Percentiles rank a stretch among this genome's conserved stretches.
These are phyloP conservation scores for Diplodus puntazzo DNA, from an alignment of 2,797 vertebrate species.

Conservation along the genomic window DNA sequence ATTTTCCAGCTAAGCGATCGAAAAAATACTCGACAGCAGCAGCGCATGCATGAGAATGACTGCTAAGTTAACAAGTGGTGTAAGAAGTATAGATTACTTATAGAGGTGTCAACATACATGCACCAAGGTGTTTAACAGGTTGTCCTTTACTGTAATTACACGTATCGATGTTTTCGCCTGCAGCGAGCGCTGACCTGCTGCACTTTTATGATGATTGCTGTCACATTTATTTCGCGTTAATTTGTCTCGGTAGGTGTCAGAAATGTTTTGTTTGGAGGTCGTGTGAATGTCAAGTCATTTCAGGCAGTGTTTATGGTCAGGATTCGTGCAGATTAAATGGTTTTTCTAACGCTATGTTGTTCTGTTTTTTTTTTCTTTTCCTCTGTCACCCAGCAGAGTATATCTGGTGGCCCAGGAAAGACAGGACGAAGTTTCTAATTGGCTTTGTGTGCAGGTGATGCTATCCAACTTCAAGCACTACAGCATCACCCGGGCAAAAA, in stretches of 20 bases:
- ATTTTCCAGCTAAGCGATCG: constrained; percentile 18
- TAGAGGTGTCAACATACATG: constrained; percentile 7
- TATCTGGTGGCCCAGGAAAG: constrained; percentile 96
- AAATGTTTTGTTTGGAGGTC: constrained; percentile 5
- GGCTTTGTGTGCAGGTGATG: constrained; percentile 94
- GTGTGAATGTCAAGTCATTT: not conserved
- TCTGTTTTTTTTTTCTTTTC: constrained; percentile 22
- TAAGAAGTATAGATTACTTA: not conserved
- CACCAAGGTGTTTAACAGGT: not conserved
- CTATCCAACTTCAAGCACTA: constrained; percentile 93
- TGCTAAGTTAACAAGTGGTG: constrained; percentile 18
- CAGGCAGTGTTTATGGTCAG: not conserved
- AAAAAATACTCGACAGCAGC: not conserved
- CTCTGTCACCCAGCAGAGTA: constrained; percentile 86
- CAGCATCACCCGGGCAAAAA: constrained; percentile 86
- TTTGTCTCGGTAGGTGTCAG: not conserved
- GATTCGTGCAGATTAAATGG: not conserved
- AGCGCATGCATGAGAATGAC: constrained; percentile 13
- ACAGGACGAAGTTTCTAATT: constrained; percentile 96
- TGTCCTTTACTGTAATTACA: constrained; percentile 28
- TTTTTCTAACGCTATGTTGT: constrained; percentile 48
- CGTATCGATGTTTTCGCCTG: constrained; percentile 3
- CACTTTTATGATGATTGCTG: not conserved
- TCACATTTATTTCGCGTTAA: constrained; percentile 4
- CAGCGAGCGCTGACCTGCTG: constrained; percentile 38